Percentiles rank a stretch among this genome's conserved stretches.
These are phyloP conservation scores for Coleophora deauratella DNA, from an alignment of 2,888 invertebrate species.

Conservation along the genomic window DNA sequence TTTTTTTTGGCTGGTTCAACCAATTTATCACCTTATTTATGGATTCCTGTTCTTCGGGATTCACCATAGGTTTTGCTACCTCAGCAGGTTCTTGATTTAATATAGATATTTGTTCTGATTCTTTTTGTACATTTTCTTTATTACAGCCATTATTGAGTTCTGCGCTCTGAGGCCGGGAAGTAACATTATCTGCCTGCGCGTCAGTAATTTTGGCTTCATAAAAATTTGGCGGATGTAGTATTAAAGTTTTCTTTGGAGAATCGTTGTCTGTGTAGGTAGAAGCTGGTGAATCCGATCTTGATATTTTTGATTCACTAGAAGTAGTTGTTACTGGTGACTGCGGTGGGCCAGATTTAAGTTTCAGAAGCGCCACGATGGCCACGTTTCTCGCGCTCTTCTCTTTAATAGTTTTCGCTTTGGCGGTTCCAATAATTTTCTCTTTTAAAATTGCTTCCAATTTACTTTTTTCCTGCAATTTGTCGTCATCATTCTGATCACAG, in stretches of 20 bases:
- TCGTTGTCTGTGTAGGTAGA: background rate
- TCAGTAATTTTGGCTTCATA: background rate
- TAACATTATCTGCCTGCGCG: no score
- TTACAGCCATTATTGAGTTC: no score
- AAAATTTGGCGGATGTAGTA: slow-evolving; percentile 5
- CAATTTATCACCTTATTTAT: slow-evolving; percentile 35
- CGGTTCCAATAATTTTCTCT: slow-evolving; percentile 29
- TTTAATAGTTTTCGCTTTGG: slow-evolving; percentile 24
- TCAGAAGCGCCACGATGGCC: slow-evolving; percentile 42
- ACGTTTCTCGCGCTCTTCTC: slow-evolving; percentile 35
- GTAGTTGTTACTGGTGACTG: background rate
- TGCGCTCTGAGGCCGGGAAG: no score
- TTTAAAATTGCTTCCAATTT: slow-evolving; percentile 23
- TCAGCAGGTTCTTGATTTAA: no score
- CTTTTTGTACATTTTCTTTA: no score
- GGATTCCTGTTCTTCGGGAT: slow-evolving; percentile 24
- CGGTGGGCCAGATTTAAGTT: slow-evolving; percentile 25
- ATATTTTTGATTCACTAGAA: background rate
- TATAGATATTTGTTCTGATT: no score
- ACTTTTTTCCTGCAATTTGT: no score
- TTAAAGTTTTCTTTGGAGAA: background rate
- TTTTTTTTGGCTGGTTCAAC: slow-evolving; percentile 21
- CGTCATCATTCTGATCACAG: slow-evolving; percentile 10
- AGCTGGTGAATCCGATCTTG: background rate
- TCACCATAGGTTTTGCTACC: slow-evolving; percentile 4